Conservation (phyloP, 2,888 invertebrate genomes). For the Rotaria macrura region DNA sequence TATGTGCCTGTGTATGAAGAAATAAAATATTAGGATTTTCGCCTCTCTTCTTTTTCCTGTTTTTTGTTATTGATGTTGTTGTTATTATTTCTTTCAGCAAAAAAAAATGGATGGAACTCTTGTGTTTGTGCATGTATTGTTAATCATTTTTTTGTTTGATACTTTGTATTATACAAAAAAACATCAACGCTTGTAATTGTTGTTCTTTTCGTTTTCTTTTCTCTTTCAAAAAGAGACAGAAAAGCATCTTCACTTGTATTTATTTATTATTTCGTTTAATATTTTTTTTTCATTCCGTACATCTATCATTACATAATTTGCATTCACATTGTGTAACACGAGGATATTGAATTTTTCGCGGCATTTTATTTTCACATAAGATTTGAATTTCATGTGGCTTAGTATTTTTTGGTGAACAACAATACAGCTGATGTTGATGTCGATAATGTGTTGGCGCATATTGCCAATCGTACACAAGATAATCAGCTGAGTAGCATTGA, state of each 20-base stretch:
- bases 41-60: no score
- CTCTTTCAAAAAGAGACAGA: neutral
- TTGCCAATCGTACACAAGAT: neutral
- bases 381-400: neutral
- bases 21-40: neutral
- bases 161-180: neutral
- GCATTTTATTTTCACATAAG: neutral
- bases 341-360: neutral
- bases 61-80: neutral
- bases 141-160: neutral
- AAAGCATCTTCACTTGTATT: neutral
- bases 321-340: neutral
- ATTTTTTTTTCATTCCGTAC: neutral
- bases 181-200: neutral
- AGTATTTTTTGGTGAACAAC: neutral
- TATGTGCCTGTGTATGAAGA: no score
- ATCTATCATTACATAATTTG: neutral
- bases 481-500: neutral
- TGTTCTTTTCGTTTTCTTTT: neutral
- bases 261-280: neutral
- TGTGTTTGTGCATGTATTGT: neutral
- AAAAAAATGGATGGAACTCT: neutral
- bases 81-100: neutral
- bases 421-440: neutral
- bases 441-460: neutral